Evolutionary conservation across 1,140 invertebrate genomes (phyloP).

Genomic region (Caenorhabditis remanei): DNA sequence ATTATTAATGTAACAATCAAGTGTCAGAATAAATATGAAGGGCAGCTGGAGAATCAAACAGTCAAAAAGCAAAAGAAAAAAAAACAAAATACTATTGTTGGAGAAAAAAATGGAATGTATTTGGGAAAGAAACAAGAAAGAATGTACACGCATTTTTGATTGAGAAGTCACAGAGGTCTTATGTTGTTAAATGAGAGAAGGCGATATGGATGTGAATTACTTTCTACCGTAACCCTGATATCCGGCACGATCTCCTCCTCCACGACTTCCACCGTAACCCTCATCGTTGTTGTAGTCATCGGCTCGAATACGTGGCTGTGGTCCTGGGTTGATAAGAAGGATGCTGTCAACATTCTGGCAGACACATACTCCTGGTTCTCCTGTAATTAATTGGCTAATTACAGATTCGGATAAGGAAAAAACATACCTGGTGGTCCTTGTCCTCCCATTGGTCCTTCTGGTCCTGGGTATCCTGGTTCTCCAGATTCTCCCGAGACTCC

Average conservation of each 20-base stretch:
- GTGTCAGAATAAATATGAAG: neutral
- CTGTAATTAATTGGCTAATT: conserved; percentile 54
- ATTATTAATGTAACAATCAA: conserved; percentile 19
- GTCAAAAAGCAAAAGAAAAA: neutral
- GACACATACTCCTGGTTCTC: conserved; percentile 74
- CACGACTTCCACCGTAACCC: conserved; percentile 48
- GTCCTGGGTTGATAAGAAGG: conserved; percentile 73
- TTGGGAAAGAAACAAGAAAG: conserved; percentile 24
- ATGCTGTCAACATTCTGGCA: conserved; percentile 77
- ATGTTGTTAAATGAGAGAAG: neutral
- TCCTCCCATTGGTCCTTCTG: conserved; percentile 73
- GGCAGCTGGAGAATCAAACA: conserved; percentile 12
- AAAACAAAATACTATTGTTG: neutral
- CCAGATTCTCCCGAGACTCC: conserved; percentile 72
- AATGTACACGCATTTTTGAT: conserved; percentile 51
- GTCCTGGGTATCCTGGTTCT: conserved; percentile 76
- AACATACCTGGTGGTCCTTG: conserved; percentile 68
- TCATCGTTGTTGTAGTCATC: conserved; percentile 46
- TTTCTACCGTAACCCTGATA: conserved; percentile 46
- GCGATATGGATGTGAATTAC: neutral
- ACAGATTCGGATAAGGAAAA: neutral
- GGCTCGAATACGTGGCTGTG: conserved; percentile 71
- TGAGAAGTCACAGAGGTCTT: conserved; percentile 54
- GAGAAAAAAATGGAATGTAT: conserved; percentile 8
- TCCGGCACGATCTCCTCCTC: conserved; percentile 43